Base-by-base conservation (phyloP, 2,113 vertebrate species). In the Amia ocellicauda region DNA sequence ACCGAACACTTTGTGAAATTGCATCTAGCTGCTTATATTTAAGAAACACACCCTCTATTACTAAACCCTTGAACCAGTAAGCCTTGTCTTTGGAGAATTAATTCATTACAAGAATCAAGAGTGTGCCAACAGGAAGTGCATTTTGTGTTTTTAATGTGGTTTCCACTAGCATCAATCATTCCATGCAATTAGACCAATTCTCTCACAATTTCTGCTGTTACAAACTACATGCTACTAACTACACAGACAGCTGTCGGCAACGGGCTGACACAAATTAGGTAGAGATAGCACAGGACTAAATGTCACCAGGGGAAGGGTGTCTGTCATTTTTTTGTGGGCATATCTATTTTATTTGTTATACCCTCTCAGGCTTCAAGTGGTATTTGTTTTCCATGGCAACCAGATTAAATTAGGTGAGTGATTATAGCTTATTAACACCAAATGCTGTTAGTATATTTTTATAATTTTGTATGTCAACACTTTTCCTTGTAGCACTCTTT, bases 101-200 rank as follows among this genome's bases (percentile, higher is more conserved):
- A 71, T 85, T 89, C 83, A 78, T 83, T 80, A 81, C 28, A 71
- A 64, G 81, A 56, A 83, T 83, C 81, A 80, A 74, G 74, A 78
- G 73, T 63, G 71, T 80, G 78, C 82, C 84, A 88, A 88, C 78
- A 82, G 79, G 86, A 88, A 89, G 86, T 79, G 80, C 80, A 72
- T 85, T 88, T 84, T 65, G 83, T 91, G 84, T 89, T 88, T 85
- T 85, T 85, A 90, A 93, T 85, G 88, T 83, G 91, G 88, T 86
- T 91, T 91, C 83, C 86, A 85, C 90, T 87, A 89, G 91, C 91
- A 94, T 95, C 93, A 93, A 92, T 94, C 93, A 92, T 91, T 91
- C 88, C 73, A 64, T 76, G 82, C 91, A 92, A 93, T 93, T 92
- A 93, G 93, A 89, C 89, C 92, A 90, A 92, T 92, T 89, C 83